A percentile compares a stretch with the other conserved stretches of the same genome.
These are phyloP conservation scores for Falco punctatus DNA, from an alignment of 2,113 vertebrate genomes.

Conservation along the genomic window DNA sequence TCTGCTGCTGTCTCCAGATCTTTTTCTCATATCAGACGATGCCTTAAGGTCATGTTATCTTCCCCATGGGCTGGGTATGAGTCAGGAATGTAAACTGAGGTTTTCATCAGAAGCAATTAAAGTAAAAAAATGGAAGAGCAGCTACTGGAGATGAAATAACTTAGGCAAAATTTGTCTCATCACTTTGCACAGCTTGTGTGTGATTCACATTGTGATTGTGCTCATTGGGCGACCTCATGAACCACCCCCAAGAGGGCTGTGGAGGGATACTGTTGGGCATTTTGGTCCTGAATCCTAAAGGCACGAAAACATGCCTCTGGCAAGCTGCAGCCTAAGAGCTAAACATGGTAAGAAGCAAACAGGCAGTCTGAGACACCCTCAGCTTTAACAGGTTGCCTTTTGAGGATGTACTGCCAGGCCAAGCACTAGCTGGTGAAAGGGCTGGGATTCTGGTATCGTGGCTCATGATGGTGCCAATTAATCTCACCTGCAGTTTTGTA, in stretches of 20 bases:
- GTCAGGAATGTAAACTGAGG: neutral
- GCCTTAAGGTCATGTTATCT: neutral
- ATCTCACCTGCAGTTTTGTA: neutral
- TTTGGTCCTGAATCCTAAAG: neutral
- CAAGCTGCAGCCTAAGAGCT: neutral
- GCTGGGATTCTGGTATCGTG: neutral
- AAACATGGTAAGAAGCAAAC: neutral
- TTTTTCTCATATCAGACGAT: neutral
- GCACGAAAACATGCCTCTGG: rapidly evolving
- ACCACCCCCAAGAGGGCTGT: neutral
- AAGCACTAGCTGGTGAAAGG: neutral
- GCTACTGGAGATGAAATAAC: neutral
- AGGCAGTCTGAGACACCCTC: neutral
- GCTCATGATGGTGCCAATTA: neutral
- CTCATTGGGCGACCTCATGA: neutral
- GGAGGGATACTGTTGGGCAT: neutral
- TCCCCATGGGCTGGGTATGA: neutral
- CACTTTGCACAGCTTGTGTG: neutral
- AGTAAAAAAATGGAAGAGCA: neutral
- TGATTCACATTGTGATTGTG: neutral
- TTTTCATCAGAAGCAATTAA: neutral
- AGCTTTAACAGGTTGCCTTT: neutral
- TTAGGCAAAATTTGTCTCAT: neutral
- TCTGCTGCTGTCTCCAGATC: neutral
- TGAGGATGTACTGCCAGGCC: neutral